Evolutionary conservation across 2,888 invertebrate species (phyloP).

Genomic region (Orthonychiurus folsomi): DNA sequence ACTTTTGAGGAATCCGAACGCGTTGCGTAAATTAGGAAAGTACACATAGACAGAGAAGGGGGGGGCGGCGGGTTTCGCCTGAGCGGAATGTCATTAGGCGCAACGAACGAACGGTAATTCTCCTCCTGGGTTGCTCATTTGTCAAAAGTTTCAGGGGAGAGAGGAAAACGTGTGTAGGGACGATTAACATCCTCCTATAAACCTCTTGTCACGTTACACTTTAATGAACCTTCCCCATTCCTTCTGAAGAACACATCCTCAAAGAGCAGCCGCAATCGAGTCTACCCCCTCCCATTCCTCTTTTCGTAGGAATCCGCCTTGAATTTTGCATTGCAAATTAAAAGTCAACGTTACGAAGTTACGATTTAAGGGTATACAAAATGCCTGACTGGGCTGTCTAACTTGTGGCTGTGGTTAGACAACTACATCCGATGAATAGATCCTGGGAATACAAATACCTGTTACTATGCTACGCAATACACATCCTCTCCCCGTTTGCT

Average conservation of each 20-base stretch:
- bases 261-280: neutral
- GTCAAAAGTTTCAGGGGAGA: neutral
- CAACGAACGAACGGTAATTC: neutral
- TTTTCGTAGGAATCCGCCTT: neutral
- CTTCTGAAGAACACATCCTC: neutral
- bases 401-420: too few relatives aligned
- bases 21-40: too few relatives aligned
- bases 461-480: too few relatives aligned
- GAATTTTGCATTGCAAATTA: neutral
- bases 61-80: too few relatives aligned
- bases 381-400: too few relatives aligned
- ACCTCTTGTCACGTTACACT: neutral
- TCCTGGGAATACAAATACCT: too few relatives aligned
- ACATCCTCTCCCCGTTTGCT: too few relatives aligned
- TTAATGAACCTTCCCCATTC: neutral
- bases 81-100: neutral
- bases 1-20: too few relatives aligned
- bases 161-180: neutral
- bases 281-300: neutral
- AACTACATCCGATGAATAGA: too few relatives aligned
- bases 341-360: too few relatives aligned
- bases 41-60: too few relatives aligned
- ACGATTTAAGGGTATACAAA: neutral
- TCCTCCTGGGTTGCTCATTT: neutral
- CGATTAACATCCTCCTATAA: neutral